A percentile compares a stretch with the other conserved stretches of the same genome.
phyloP scores from a whole-genome alignment of 2,113 vertebrate genomes.

The Actinemys pallida region DNA sequence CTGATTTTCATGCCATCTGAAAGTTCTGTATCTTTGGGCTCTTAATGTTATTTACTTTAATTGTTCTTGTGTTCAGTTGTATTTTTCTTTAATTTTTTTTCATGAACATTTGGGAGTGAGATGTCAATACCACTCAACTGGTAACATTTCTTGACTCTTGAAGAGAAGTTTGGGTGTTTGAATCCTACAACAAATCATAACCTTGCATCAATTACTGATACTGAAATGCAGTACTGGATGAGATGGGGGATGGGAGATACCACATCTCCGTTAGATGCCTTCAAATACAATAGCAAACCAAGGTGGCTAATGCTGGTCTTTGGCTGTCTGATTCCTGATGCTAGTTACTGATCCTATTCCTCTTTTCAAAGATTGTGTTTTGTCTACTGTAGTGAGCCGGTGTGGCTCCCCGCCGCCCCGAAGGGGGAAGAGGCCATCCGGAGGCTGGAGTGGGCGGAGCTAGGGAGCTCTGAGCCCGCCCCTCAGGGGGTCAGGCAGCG shows the following conservation, averaged over 20 bases:
- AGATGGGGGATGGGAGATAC: background rate
- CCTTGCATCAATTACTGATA: background rate
- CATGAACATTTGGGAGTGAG: background rate
- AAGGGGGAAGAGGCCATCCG: too few species aligned
- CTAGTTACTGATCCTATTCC: too few species aligned
- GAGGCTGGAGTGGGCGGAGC: too few species aligned
- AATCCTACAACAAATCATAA: background rate
- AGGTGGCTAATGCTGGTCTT: background rate
- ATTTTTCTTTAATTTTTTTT: background rate
- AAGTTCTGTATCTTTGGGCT: background rate
- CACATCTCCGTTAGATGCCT: background rate
- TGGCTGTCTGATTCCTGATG: background rate
- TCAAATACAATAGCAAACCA: background rate
- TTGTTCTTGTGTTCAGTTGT: background rate
- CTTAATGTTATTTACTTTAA: constrained; percentile 5
- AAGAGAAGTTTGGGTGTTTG: background rate
- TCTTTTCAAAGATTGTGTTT: too few species aligned
- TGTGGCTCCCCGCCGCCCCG: too few species aligned
- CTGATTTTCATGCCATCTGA: constrained; percentile 22
- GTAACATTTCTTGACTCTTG: background rate
- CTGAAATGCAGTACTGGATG: background rate
- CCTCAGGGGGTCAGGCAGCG: too few species aligned
- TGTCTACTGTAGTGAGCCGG: too few species aligned
- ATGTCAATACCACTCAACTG: background rate
- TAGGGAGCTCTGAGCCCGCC: too few species aligned